Evolutionary conservation across 2,888 invertebrate genomes (phyloP).

Genomic region (Arge pagana): DNA sequence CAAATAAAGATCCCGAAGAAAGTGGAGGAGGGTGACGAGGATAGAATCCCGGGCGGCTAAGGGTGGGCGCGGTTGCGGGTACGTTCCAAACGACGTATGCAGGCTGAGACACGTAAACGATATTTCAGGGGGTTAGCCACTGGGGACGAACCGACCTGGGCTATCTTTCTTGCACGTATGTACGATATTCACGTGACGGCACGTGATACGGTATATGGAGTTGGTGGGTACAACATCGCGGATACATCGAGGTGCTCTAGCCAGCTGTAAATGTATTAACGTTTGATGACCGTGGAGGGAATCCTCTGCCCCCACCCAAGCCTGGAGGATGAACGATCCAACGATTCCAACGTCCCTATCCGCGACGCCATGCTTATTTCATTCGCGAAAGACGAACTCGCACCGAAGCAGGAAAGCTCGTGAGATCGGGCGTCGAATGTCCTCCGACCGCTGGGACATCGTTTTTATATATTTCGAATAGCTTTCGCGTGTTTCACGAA

Average conservation of each 20-base stretch:
- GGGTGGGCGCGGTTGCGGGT: slow-evolving; percentile 39
- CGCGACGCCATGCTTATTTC: slow-evolving; percentile 21
- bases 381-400: slow-evolving; percentile 9
- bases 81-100: slow-evolving; percentile 58
- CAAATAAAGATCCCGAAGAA: slow-evolving; percentile 45
- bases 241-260: slow-evolving; percentile 45
- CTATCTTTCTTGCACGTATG: slow-evolving; percentile 56
- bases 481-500: slow-evolving; percentile 17
- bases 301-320: slow-evolving; percentile 21
- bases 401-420: slow-evolving; percentile 2
- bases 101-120: slow-evolving; percentile 58
- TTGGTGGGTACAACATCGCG: slow-evolving; percentile 38
- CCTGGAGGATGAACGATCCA: too few relatives aligned
- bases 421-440: slow-evolving; percentile 18
- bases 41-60: slow-evolving; percentile 23
- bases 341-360: slow-evolving; percentile 15
- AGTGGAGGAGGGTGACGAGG: slow-evolving; percentile 7
- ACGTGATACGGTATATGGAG: slow-evolving; percentile 52
- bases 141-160: slow-evolving; percentile 56
- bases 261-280: slow-evolving; percentile 58
- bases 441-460: slow-evolving; percentile 3
- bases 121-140: slow-evolving; percentile 59
- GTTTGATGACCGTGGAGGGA: slow-evolving; percentile 56
- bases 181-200: slow-evolving; percentile 52
- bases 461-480: slow-evolving; percentile 11